These are phyloP conservation scores for Caenorhabditis sp. DNA, from an alignment of 2,888 invertebrate genomes.

Conservation along the genomic window DNA sequence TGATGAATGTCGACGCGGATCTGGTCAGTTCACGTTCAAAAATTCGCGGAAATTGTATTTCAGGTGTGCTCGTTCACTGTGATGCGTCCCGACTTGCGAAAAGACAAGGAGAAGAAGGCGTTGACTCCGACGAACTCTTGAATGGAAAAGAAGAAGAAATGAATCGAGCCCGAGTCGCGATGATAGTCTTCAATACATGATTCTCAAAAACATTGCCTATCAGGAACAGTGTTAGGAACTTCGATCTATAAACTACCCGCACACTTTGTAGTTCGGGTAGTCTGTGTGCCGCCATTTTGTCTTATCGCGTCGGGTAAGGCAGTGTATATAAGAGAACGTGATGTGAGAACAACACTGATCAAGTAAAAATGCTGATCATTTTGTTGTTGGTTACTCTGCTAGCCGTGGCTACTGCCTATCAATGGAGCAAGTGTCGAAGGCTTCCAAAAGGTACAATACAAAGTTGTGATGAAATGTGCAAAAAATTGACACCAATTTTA, in stretches of 20 bases:
- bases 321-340: neutral
- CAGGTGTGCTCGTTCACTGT: no score
- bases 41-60: neutral
- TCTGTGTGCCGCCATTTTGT: neutral
- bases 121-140: no score
- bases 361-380: slow-evolving; percentile 27
- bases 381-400: slow-evolving; percentile 13
- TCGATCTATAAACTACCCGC: neutral
- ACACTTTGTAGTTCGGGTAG: neutral
- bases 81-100: neutral
- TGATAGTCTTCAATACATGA: no score
- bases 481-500: neutral
- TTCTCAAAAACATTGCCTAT: no score
- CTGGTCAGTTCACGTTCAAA: slow-evolving; percentile 27
- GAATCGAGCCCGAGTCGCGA: no score
- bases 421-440: slow-evolving; percentile 23
- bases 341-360: neutral
- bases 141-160: no score
- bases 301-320: neutral
- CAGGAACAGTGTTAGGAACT: no score
- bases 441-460: slow-evolving; percentile 22
- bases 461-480: neutral
- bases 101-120: no score
- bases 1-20: slow-evolving; percentile 70
- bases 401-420: slow-evolving; percentile 22